Percentiles rank a stretch among this genome's conserved stretches.
phyloP scores from a whole-genome alignment of 2,888 invertebrate genomes.

The Apamea sordens region DNA sequence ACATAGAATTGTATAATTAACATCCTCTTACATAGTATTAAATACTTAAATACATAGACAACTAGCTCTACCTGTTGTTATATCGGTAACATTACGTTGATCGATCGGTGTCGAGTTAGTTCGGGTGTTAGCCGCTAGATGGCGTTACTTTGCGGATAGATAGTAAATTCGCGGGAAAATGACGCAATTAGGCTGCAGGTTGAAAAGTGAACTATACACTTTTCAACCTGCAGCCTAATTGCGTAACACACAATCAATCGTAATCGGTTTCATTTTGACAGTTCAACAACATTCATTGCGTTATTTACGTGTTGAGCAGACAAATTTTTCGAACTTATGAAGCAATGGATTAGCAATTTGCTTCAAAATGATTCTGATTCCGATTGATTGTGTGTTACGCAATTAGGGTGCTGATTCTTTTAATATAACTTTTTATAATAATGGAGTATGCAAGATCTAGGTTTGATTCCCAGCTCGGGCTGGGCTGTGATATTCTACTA shows the following conservation, averaged over 20 bases:
- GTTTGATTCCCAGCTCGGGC: neutral
- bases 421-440: neutral
- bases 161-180: conserved; percentile 20
- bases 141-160: conserved; percentile 41
- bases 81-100: conserved; percentile 29
- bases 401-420: conserved; percentile 5
- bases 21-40: conserved; percentile 9
- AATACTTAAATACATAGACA: conserved; percentile 2
- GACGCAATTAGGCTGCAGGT: too few relatives aligned
- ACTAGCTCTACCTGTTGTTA: conserved; percentile 63
- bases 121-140: conserved; percentile 49
- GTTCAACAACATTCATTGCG: too few relatives aligned
- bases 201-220: too few relatives aligned
- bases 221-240: too few relatives aligned
- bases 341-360: too few relatives aligned
- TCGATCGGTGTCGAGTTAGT: conserved; percentile 29
- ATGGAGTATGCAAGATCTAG: neutral
- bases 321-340: too few relatives aligned
- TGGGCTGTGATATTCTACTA: neutral
- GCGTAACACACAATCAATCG: too few relatives aligned
- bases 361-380: too few relatives aligned
- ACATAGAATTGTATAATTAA: conserved; percentile 9
- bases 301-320: too few relatives aligned
- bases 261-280: too few relatives aligned
- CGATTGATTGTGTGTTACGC: too few relatives aligned